Evolutionary conservation across 2,113 vertebrate species (phyloP).

Genomic region (Rallus limicola): DNA sequence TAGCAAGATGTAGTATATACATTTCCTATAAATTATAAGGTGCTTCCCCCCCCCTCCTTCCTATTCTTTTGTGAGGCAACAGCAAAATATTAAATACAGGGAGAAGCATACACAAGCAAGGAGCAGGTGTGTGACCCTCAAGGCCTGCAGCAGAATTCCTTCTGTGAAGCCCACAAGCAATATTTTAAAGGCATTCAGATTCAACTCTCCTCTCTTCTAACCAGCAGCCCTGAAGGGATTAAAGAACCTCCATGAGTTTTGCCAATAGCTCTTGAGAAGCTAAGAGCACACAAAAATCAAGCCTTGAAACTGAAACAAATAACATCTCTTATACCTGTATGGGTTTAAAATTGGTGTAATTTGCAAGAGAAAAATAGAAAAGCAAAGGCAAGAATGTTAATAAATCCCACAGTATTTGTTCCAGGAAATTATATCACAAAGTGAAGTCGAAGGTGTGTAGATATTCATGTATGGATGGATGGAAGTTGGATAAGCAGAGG

Average conservation of each 20-base stretch:
- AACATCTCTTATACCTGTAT: not conserved
- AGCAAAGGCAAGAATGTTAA: not conserved
- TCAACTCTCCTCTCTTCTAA: not conserved
- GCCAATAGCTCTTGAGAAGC: not conserved
- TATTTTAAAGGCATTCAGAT: not conserved
- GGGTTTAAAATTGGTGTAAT: not conserved
- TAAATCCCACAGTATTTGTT: not conserved
- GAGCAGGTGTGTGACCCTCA: not conserved
- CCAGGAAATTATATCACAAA: not conserved
- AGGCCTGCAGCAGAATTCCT: not conserved
- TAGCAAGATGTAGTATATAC: not conserved
- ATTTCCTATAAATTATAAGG: slow-evolving; percentile 14
- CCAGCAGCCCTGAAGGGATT: not conserved
- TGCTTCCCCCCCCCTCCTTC: not conserved
- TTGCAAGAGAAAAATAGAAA: not conserved
- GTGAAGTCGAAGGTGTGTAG: not conserved
- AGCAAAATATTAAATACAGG: not conserved
- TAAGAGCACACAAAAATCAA: not conserved
- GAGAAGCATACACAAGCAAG: not conserved
- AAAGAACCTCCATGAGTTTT: slow-evolving; percentile 4
- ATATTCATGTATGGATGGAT: not conserved
- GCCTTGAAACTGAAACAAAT: not conserved
- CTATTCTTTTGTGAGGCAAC: not conserved
- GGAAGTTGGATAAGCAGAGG: not conserved
- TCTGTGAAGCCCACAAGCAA: not conserved